Evolutionary conservation across 2,888 invertebrate genomes (phyloP).

Genomic region (Cosmopolites sordidus): DNA sequence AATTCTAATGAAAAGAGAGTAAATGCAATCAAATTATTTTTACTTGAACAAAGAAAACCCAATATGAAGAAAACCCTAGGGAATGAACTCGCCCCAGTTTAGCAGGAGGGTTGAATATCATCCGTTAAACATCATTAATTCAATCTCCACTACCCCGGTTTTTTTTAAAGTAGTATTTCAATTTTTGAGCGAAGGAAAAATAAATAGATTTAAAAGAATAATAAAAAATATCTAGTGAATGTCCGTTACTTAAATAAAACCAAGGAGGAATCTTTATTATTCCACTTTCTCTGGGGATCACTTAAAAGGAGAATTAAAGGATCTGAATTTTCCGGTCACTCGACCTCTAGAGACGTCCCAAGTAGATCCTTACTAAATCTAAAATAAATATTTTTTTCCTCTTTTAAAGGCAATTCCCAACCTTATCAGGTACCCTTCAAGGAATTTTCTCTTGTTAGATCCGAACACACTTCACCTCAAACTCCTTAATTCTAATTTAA

Average conservation of each 20-base stretch:
- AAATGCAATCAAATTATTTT: background rate
- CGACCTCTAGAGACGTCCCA: background rate
- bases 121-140: background rate
- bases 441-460: background rate
- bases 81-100: background rate
- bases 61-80: background rate
- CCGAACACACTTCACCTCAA: no score
- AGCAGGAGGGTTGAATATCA: background rate
- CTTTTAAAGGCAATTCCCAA: background rate
- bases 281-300: background rate
- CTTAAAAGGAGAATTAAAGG: slow-evolving; percentile 2
- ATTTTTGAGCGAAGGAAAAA: background rate
- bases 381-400: slow-evolving; percentile 6
- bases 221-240: background rate
- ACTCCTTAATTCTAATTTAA: background rate
- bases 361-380: slow-evolving; percentile 2
- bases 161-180: no score
- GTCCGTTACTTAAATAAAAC: background rate
- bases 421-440: background rate
- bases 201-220: background rate
- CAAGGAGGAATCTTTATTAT: background rate
- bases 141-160: no score
- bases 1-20: no score
- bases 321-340: background rate
- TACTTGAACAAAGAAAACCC: background rate